Evolutionary conservation across 2,888 invertebrate genomes (phyloP).

Genomic region (Alcis repandata): DNA sequence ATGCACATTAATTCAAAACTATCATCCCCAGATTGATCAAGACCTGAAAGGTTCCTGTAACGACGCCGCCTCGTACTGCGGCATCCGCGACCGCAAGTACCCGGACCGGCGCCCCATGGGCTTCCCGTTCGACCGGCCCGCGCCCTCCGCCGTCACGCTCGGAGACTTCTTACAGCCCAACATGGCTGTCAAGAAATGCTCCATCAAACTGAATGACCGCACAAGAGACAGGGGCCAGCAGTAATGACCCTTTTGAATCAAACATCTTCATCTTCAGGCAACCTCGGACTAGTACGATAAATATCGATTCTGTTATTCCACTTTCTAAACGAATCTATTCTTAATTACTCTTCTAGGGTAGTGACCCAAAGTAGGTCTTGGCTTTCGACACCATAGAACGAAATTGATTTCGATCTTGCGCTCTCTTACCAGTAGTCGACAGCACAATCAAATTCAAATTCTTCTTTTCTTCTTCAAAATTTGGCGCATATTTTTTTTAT

Average conservation of each 20-base stretch:
- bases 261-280: neutral
- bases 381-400: no score
- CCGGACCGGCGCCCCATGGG: slow-evolving; percentile 91
- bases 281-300: neutral
- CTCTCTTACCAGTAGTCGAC: no score
- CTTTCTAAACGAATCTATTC: no score
- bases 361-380: no score
- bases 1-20: no score
- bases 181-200: slow-evolving; percentile 89
- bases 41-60: slow-evolving; percentile 84
- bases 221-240: slow-evolving; percentile 62
- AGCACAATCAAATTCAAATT: no score
- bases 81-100: slow-evolving; percentile 88
- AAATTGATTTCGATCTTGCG: no score
- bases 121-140: slow-evolving; percentile 92
- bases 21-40: slow-evolving; percentile 82
- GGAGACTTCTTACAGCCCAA: slow-evolving; percentile 91
- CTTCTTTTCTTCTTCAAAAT: no score
- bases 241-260: neutral
- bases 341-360: no score
- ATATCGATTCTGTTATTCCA: neutral
- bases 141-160: slow-evolving; percentile 86
- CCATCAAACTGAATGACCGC: slow-evolving; percentile 87
- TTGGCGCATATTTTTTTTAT: no score
- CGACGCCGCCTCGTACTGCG: slow-evolving; percentile 90